Conservation (phyloP, 2,888 invertebrate species). For the Hirtodrosophila histrioides region DNA sequence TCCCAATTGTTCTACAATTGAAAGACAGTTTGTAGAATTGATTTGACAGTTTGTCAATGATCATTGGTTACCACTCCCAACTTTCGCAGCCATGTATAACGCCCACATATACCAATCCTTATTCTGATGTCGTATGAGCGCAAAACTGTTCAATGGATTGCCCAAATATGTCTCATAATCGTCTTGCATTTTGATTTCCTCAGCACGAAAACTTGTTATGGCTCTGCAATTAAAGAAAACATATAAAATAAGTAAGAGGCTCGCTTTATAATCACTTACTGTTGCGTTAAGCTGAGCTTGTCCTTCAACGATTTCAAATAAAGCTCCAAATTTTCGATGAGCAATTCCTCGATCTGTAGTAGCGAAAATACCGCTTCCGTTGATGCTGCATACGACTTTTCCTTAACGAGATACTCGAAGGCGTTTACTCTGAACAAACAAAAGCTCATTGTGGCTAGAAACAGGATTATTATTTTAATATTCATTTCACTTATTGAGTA, state of each 20-base stretch:
- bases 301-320: constrained; percentile 25
- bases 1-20: constrained; percentile 8
- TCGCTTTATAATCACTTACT: constrained; percentile 6
- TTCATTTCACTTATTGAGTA: constrained; percentile 5
- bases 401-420: background rate
- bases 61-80: constrained; percentile 11
- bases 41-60: background rate
- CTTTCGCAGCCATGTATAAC: background rate
- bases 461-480: background rate
- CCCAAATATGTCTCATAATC: constrained; percentile 32
- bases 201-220: constrained; percentile 7
- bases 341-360: constrained; percentile 24
- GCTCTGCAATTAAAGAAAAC: constrained; percentile 12
- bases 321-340: constrained; percentile 24
- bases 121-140: constrained; percentile 28
- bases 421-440: background rate
- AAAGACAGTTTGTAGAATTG: no score
- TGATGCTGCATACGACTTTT: constrained; percentile 27
- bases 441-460: background rate
- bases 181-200: constrained; percentile 3
- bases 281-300: constrained; percentile 27
- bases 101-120: constrained; percentile 38
- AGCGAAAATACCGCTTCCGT: constrained; percentile 22
- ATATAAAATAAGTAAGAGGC: background rate
- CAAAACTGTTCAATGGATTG: constrained; percentile 43